These are phyloP conservation scores for Cydia amplana DNA, from an alignment of 1,140 invertebrate species.

Conservation along the genomic window DNA sequence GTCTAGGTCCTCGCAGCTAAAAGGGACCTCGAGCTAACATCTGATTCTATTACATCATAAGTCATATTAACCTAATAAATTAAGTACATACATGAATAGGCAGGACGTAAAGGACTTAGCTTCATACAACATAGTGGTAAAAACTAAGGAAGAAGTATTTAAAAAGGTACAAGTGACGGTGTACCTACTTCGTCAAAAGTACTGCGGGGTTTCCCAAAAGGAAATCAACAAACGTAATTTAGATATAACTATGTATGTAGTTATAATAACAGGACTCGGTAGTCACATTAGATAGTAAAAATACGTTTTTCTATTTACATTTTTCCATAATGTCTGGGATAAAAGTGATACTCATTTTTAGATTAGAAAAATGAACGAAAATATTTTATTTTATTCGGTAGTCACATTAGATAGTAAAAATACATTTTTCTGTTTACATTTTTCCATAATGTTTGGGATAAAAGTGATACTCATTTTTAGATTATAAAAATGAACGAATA, in stretches of 20 bases:
- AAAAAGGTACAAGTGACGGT: background rate
- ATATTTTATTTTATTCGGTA: background rate
- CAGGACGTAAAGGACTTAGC: background rate
- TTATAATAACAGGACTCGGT: slow-evolving; percentile 1
- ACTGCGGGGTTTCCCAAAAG: background rate
- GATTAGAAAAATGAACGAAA: too few species aligned
- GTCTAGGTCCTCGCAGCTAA: too few species aligned
- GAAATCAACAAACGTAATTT: background rate
- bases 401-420: background rate
- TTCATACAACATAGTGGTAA: background rate
- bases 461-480: too few species aligned
- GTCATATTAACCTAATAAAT: background rate
- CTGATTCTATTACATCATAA: too few species aligned
- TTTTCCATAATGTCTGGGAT: too few species aligned
- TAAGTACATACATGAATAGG: too few species aligned
- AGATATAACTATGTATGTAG: background rate
- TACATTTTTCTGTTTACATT: background rate
- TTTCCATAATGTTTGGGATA: too few species aligned
- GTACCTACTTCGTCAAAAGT: background rate
- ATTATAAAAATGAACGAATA: too few species aligned
- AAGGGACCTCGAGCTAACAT: too few species aligned
- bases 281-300: background rate
- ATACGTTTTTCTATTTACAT: background rate
- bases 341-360: too few species aligned
- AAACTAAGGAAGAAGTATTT: background rate